Base-by-base conservation (phyloP, 1,140 invertebrate genomes). In the Scaptomyza hsui region DNA sequence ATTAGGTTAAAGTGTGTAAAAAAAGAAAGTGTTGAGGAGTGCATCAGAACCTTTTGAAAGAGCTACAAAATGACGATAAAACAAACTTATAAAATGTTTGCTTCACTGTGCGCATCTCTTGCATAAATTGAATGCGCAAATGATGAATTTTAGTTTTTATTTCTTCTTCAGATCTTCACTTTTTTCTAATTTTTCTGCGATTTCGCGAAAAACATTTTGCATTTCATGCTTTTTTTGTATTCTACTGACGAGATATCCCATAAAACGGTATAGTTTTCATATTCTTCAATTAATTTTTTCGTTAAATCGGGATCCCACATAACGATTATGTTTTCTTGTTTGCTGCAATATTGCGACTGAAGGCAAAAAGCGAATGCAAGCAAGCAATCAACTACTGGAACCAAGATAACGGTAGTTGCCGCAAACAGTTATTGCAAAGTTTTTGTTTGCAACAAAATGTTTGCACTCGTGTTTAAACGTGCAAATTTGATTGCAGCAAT, bases 381-480 rank as follows among this genome's bases (percentile, higher is more conserved):
- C 52, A 55, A 41, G 52, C 37, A 55, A 41, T 16, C 37, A 41
- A 41, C 19, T 55, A 12, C n/a, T n/a, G 45, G 12, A 47, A 42
- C 18, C 18, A 55, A 42, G 37, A 39, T 56, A 42, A 42, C 19
- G 10, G 19, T 41, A 48, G 21, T 41, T 26, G 19, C 52, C 0
- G 32, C 16, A 47, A 60, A 60, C 10, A 32, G 12, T 9, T 26
- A 4, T 29, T 48, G 12, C 18, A 47, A 47, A 2, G 19, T 48
- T 7, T 47, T 60, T 61, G 29, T 61, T 61, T 49, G 59, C 59
- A 61, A 13, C 59, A 62, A 62, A 62, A 41, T 41, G 59, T 10
- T 52, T 63, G 35, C 47, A 51, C 9, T 21, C 13, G 47, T 41
- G 60, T 52, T 63, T 29, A 52, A 3, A 52, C 35, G 35, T 61